Evolutionary conservation across 1,140 invertebrate genomes (phyloP), one percentile per base, ranked within the genome.

Genomic region (Trichogramma pretiosum): DNA sequence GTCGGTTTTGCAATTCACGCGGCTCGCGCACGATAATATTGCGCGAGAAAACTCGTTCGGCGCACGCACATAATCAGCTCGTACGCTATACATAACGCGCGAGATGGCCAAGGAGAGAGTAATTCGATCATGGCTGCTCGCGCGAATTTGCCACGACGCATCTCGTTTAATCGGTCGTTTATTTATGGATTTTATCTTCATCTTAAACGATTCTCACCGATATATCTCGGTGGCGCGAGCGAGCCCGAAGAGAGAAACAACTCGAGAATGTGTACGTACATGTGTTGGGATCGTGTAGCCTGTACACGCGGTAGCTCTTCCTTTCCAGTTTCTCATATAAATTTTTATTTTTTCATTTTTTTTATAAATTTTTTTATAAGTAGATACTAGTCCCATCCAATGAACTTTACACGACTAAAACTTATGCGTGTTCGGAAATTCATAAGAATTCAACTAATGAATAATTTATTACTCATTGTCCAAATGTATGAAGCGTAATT

Each of bases 171-270:
- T 43, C 41, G 40, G 48, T 40, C 28, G 26, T 17, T 45, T 50
- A 50, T 50, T 50, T 50, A 50, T 34, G 42, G 14, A 40, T 24
- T 40, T 50, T 50, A 50, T 50, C 48, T 50, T 34, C 48, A 50
- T 50, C 48, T 50, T 44, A 49, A 49, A 49, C 34, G 47, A 49
- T 49, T 49, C 36, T n/a, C n/a, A n/a, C n/a, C n/a, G n/a, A n/a
- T n/a, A n/a, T n/a, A n/a, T n/a, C n/a, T n/a, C n/a, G n/a, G 33
- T 43, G 39, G 14, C 46, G 11, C 34, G 21, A 16, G 23, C 43
- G 32, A 22, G 38, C 11, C 30, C 14, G 32, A 45, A 24, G 19
- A 8, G 47, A 42, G 39, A 37, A 34, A 39, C 32, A 14, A 14
- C 13, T 24, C 19, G 37, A 28, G 8, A 16, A n/a, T 19, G 24